Conservation (phyloP, 2,113 vertebrate species). For the Garra rufa region DNA sequence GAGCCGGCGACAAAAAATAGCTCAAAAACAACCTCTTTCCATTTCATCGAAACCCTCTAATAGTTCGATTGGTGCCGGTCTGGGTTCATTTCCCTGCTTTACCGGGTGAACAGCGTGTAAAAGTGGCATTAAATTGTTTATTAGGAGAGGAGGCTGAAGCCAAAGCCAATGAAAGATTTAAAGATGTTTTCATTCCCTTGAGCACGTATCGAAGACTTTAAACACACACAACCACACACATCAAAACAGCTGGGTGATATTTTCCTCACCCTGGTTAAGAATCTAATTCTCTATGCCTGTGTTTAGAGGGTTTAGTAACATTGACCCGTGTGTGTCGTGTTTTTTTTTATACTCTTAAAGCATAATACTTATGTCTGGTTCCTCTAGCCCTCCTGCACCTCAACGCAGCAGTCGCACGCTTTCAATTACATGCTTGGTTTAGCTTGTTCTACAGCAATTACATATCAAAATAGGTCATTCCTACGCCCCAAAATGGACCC, state of each 20-base stretch:
- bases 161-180: constrained; percentile 45
- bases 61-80: not conserved
- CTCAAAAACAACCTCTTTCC: not conserved
- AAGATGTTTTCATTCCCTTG: constrained; percentile 24
- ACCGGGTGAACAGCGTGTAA: not conserved
- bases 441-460: constrained; percentile 78
- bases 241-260: not conserved
- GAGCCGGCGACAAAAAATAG: not conserved
- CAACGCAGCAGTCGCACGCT: constrained; percentile 70
- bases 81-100: constrained; percentile 28
- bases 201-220: constrained; percentile 17
- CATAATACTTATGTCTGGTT: constrained; percentile 44
- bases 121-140: constrained; percentile 42
- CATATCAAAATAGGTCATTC: constrained; percentile 78
- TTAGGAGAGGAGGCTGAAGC: not conserved
- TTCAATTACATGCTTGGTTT: constrained; percentile 83
- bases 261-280: constrained; percentile 58
- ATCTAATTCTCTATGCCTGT: constrained; percentile 73
- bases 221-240: constrained; percentile 39
- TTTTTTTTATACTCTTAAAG: constrained; percentile 51
- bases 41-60: not conserved
- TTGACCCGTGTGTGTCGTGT: constrained; percentile 29
- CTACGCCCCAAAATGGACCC: constrained; percentile 76
- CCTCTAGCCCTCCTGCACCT: constrained; percentile 20
- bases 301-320: constrained; percentile 66